Percentiles rank a stretch among this genome's conserved stretches.
These are phyloP conservation scores for Henricia sp. DNA, from an alignment of 53 echinoderm and acorn worm genomes.

Conservation along the genomic window DNA sequence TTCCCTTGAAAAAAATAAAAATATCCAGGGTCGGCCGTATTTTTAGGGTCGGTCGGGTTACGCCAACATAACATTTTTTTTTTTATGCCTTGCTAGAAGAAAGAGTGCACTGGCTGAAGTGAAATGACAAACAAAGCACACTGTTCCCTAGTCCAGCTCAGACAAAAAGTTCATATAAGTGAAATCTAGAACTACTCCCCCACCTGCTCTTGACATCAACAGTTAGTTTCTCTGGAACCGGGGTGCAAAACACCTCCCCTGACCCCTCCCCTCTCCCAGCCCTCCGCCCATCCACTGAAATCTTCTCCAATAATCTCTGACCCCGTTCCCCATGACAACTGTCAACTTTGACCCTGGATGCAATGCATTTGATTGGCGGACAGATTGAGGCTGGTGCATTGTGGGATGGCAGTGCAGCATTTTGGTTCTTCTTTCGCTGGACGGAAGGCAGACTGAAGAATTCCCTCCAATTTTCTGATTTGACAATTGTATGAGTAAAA, in stretches of 20 bases:
- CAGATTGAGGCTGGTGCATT: neutral
- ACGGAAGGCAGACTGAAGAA: conserved; percentile 68
- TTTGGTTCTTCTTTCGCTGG: conserved; percentile 39
- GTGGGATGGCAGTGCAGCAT: conserved; percentile 9
- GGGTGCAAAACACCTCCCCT: conserved; percentile 28
- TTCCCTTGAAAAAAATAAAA: no score
- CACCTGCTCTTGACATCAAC: conserved; percentile 31
- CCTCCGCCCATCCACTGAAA: conserved; percentile 48
- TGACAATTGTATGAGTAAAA: neutral
- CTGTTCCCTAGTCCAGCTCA: no score
- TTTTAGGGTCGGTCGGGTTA: no score
- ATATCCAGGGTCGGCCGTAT: no score
- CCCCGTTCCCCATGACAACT: conserved; percentile 59
- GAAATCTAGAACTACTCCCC: neutral
- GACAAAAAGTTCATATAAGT: neutral
- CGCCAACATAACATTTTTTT: no score
- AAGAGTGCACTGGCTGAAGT: no score
- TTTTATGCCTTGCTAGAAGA: no score
- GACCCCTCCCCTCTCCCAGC: conserved; percentile 41
- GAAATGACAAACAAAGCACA: no score
- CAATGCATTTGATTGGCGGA: conserved; percentile 70
- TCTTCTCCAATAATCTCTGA: conserved; percentile 64
- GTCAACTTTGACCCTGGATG: conserved; percentile 54
- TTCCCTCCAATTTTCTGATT: conserved; percentile 65
- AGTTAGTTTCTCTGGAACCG: conserved; percentile 38